These are phyloP conservation scores for Bombus superbus DNA, from an alignment of 1,140 invertebrate genomes.

Conservation along the genomic window DNA sequence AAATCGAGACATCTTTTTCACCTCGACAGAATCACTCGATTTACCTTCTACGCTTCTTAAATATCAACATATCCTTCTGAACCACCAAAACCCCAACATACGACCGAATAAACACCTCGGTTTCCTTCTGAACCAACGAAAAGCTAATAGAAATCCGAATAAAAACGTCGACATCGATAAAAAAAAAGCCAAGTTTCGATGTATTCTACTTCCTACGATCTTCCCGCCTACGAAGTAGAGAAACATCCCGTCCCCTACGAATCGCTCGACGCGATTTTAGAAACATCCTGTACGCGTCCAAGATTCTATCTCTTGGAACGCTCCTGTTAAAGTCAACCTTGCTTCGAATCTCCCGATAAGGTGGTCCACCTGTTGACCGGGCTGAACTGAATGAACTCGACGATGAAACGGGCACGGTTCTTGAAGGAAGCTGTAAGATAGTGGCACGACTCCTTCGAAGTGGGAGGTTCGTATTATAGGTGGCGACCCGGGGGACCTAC, in stretches of 20 bases:
- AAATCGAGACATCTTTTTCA: too few species aligned
- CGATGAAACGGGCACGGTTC: conserved; percentile 52
- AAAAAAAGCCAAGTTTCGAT: not conserved
- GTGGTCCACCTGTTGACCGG: conserved; percentile 63
- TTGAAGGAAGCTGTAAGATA: conserved; percentile 59
- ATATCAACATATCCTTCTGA: too few species aligned
- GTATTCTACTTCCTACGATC: not conserved
- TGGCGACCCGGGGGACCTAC: conserved; percentile 78
- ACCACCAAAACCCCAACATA: too few species aligned
- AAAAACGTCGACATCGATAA: not conserved
- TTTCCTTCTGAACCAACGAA: not conserved
- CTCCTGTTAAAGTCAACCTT: conserved; percentile 19
- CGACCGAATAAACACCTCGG: too few species aligned
- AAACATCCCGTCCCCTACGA: not conserved
- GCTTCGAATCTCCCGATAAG: conserved; percentile 35
- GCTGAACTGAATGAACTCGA: conserved; percentile 56
- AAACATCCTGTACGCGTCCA: not conserved
- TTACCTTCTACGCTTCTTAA: too few species aligned
- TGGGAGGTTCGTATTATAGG: conserved; percentile 75
- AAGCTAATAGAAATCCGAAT: too few species aligned
- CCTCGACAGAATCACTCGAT: too few species aligned
- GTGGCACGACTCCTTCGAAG: conserved; percentile 53
- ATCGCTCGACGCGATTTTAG: not conserved
- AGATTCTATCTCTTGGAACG: not conserved
- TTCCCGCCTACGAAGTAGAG: not conserved